Percentiles rank a stretch among this genome's conserved stretches.
Conservation (phyloP, 2,113 vertebrate genomes). For the Laterallus jamaicensis region DNA sequence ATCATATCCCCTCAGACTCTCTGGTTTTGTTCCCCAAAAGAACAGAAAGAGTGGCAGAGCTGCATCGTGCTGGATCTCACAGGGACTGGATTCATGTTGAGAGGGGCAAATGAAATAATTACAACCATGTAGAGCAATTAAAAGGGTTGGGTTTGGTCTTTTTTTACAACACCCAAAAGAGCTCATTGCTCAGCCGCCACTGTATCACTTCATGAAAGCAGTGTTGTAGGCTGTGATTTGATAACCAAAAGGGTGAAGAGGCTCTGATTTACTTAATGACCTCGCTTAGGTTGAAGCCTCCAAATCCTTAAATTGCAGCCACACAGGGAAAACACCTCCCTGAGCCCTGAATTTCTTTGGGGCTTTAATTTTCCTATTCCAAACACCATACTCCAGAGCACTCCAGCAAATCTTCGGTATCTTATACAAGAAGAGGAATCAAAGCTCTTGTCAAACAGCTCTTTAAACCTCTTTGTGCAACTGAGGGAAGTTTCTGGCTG, state of each 20-base stretch:
- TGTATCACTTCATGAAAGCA: neutral
- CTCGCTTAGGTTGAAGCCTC: neutral
- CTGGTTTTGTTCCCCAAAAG: neutral
- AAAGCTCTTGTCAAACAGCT: neutral
- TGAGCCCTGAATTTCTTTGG: neutral
- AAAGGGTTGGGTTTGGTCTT: neutral
- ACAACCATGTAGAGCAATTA: neutral
- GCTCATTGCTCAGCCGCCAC: neutral
- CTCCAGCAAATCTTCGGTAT: neutral
- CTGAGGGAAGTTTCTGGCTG: neutral
- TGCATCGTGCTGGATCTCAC: accelerated
- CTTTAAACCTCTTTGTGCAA: neutral
- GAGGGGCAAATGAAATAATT: neutral
- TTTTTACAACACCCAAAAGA: neutral
- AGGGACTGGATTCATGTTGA: neutral
- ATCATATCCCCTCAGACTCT: neutral
- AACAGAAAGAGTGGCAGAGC: neutral
- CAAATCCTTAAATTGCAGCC: neutral
- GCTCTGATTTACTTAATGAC: neutral
- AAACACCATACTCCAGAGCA: neutral
- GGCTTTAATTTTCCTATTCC: neutral
- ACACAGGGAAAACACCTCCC: neutral
- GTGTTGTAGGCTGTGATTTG: neutral
- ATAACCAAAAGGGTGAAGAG: neutral
- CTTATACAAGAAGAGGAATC: neutral